A percentile compares a stretch with the other conserved stretches of the same genome.
Conservation (phyloP, 2,113 vertebrate genomes). For the Tragelaphus scriptus region DNA sequence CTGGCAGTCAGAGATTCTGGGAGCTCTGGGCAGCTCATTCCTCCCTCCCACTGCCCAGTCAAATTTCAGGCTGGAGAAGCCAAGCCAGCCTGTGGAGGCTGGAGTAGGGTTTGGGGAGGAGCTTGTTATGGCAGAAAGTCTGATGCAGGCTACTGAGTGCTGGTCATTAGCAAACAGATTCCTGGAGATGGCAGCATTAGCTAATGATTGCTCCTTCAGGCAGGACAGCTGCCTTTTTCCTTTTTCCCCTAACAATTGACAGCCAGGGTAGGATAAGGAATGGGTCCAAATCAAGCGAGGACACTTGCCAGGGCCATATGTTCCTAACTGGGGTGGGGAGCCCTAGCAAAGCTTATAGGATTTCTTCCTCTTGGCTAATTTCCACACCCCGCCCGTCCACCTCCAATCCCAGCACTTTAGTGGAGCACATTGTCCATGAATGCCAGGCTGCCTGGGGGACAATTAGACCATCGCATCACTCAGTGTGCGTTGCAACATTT, state of each 20-base stretch:
- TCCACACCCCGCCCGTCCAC: not conserved
- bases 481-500: not conserved
- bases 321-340: not conserved
- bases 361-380: not conserved
- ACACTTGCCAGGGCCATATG: constrained; percentile 23
- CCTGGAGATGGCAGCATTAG: constrained; percentile 57
- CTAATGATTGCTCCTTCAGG: not conserved
- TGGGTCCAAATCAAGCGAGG: not conserved
- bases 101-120: not conserved
- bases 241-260: not conserved
- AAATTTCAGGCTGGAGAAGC: not conserved
- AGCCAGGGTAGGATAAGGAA: not conserved
- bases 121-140: not conserved
- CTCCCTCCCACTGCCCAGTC: not conserved
- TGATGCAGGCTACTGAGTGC: not conserved
- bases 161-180: constrained; percentile 39
- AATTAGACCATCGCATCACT: not conserved
- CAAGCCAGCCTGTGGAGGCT: not conserved
- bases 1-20: not conserved
- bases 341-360: not conserved
- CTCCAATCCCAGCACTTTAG: not conserved
- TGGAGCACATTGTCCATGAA: not conserved
- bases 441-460: not conserved
- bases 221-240: not conserved
- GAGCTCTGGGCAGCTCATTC: not conserved